These are phyloP conservation scores for Sylvicola cinctus DNA, from an alignment of 2,888 invertebrate species.

Conservation along the genomic window DNA sequence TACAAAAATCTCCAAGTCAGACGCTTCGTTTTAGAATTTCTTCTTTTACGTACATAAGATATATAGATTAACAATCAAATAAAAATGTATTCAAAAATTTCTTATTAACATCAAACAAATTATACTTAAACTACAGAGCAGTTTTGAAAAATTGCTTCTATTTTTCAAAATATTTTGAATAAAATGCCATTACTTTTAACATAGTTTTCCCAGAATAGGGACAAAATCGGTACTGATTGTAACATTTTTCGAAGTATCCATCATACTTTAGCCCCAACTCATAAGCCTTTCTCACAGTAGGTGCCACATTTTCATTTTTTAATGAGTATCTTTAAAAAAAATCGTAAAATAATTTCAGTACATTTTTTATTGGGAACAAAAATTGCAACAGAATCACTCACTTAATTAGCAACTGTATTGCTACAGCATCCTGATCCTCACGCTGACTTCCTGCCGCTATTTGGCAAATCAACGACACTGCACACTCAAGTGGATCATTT, in stretches of 20 bases:
- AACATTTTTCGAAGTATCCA: slow-evolving; percentile 2
- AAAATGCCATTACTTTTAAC: slow-evolving; percentile 4
- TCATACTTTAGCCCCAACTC: slow-evolving; percentile 1
- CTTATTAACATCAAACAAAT: too few relatives aligned
- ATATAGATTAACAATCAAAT: too few relatives aligned
- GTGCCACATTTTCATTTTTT: slow-evolving; percentile 1
- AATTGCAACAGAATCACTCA: slow-evolving; percentile 1
- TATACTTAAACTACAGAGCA: too few relatives aligned
- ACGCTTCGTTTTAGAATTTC: too few relatives aligned
- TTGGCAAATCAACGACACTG: slow-evolving; percentile 4
- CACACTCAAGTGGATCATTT: slow-evolving; percentile 6
- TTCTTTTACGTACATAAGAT: too few relatives aligned
- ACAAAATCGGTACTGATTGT: slow-evolving; percentile 3
- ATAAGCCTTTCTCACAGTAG: slow-evolving; percentile 3
- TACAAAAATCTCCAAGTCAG: too few relatives aligned
- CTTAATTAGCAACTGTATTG: slow-evolving; percentile 3
- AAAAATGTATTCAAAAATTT: too few relatives aligned
- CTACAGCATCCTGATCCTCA: slow-evolving; percentile 3
- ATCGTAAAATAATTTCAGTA: too few relatives aligned
- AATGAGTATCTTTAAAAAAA: too few relatives aligned
- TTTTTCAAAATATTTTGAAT: neutral
- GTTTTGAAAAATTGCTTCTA: too few relatives aligned
- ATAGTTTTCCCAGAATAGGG: slow-evolving; percentile 5
- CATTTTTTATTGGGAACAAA: too few relatives aligned
- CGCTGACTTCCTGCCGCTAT: slow-evolving; percentile 4